A percentile compares a stretch with the other conserved stretches of the same genome.
Evolutionary conservation across 2,113 vertebrate genomes (phyloP).

Genomic region (Zapus hudsonius): DNA sequence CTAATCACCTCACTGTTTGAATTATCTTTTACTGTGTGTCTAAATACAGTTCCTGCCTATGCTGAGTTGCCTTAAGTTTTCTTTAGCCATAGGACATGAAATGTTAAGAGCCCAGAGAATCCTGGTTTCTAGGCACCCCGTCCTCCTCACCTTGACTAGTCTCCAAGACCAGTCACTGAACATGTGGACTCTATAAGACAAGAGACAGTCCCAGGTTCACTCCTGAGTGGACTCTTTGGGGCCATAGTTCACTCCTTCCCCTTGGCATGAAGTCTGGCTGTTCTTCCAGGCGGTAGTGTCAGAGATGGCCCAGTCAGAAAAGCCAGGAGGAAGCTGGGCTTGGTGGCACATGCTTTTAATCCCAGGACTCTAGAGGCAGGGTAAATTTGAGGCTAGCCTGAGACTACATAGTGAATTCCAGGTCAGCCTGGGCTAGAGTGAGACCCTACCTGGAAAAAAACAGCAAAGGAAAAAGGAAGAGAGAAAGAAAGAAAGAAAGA

Average conservation of each 20-base stretch:
- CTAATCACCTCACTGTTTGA: neutral
- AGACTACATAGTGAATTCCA: no score
- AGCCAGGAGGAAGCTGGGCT: no score
- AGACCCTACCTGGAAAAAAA: no score
- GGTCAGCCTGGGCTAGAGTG: no score
- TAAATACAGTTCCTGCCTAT: neutral
- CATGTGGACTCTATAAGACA: neutral
- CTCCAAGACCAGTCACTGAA: neutral
- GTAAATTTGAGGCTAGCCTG: no score
- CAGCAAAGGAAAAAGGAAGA: no score
- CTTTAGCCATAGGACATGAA: neutral
- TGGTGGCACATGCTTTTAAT: no score
- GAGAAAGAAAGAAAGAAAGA: no score
- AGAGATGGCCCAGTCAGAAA: neutral
- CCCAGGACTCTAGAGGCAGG: no score
- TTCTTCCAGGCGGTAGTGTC: neutral
- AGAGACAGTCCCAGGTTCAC: neutral
- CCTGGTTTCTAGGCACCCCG: neutral
- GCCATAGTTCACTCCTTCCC: fast-evolving
- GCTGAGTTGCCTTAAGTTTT: neutral
- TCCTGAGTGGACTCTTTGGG: neutral
- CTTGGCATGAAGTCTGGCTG: neutral
- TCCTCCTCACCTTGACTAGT: no score
- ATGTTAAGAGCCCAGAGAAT: neutral
- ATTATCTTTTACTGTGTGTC: neutral